Conservation (phyloP, 2,113 vertebrate species). For the Sorex fumeus region DNA sequence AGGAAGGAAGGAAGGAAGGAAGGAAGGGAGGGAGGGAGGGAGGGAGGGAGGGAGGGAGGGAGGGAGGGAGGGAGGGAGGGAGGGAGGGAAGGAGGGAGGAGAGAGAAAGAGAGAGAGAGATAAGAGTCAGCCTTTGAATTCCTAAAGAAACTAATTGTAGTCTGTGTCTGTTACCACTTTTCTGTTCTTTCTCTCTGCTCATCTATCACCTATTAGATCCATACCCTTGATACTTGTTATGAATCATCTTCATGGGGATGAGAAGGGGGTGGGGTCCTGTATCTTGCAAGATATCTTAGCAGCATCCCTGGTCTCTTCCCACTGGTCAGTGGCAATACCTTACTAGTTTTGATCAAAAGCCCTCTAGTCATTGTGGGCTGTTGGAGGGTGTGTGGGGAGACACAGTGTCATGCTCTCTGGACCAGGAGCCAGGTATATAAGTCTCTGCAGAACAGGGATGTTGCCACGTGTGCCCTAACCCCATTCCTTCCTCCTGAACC, state of each 20-base stretch:
- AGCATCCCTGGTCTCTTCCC: background rate
- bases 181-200: too few relatives aligned
- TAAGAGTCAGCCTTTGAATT: too few relatives aligned
- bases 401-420: fast-evolving
- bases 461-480: background rate
- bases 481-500: background rate
- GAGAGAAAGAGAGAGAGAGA: too few relatives aligned
- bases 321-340: background rate
- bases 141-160: too few relatives aligned
- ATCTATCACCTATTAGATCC: too few relatives aligned
- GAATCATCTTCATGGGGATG: background rate
- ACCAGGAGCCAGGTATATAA: fast-evolving
- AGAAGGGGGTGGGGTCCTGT: background rate
- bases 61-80: too few relatives aligned
- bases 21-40: too few relatives aligned
- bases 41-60: too few relatives aligned
- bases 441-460: background rate
- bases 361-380: background rate
- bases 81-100: too few relatives aligned
- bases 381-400: background rate
- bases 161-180: too few relatives aligned
- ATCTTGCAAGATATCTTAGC: background rate
- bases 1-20: too few relatives aligned
- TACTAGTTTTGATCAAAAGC: background rate
- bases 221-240: too few relatives aligned